phyloP scores from a whole-genome alignment of 2,888 invertebrate genomes.

The Drosophila birchii region DNA sequence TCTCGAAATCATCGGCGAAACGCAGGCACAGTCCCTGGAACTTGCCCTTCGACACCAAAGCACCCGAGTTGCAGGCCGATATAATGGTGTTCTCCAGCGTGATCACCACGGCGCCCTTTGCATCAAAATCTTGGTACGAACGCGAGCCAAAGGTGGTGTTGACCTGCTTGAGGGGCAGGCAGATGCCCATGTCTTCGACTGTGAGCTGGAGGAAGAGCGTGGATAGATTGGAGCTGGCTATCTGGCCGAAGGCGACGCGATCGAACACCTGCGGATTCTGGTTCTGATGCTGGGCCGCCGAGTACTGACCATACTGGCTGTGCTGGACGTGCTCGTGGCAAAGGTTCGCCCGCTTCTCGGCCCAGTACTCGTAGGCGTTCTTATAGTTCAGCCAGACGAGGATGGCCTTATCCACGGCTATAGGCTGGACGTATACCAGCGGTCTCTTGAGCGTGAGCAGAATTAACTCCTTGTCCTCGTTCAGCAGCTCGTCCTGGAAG shows the following conservation, averaged over 20 bases:
- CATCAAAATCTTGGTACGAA: conserved; percentile 90
- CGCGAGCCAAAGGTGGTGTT: conserved; percentile 90
- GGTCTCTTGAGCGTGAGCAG: conserved; percentile 96
- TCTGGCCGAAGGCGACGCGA: conserved; percentile 91
- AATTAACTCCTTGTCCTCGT: conserved; percentile 94
- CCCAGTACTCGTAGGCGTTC: conserved; percentile 99
- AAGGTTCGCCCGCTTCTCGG: conserved; percentile 95
- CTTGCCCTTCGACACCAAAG: conserved; percentile 96
- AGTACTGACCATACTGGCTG: conserved; percentile 66
- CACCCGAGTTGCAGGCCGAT: conserved; percentile 96
- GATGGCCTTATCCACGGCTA: conserved; percentile 99
- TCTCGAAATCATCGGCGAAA: conserved; percentile 99
- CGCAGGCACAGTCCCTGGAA: conserved; percentile 96
- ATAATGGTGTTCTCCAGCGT: conserved; percentile 98
- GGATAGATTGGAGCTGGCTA: conserved; percentile 92
- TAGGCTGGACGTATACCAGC: conserved; percentile 97
- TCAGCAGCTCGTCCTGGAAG: conserved; percentile 95
- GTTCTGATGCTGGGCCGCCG: conserved; percentile 31
- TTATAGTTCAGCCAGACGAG: conserved; percentile 99
- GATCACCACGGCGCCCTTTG: conserved; percentile 96
- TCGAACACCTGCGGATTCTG: conserved; percentile 86
- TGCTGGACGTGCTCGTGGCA: conserved; percentile 91
- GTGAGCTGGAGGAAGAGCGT: conserved; percentile 97
- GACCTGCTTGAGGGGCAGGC: conserved; percentile 94
- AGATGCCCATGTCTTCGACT: conserved; percentile 98